Base-by-base conservation (phyloP, 1,140 invertebrate species). In the Zophobas atratus region DNA sequence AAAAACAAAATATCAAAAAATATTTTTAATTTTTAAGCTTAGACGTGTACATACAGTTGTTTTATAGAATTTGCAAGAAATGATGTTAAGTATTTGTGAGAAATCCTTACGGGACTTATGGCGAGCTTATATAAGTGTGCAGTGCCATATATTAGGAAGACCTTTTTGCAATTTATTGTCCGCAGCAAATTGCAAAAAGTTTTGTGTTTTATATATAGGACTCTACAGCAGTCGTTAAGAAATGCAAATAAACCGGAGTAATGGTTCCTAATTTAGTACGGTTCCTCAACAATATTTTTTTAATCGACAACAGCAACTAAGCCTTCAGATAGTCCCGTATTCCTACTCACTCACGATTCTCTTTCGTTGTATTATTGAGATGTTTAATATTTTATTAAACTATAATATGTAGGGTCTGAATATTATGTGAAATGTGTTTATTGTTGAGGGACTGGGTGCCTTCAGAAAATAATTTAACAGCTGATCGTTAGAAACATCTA, bases 361-460 rank as follows among this genome's bases (percentile, higher is more conserved):
- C 35, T 39, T 63, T 63, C 36, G 35, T 63, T 63, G 49, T 2
- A 32, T 51, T 51, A 39, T 63, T 67, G 32, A 4, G 33, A 67
- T 67, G 5, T 63, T 63, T 6, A 43, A 60, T 67, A n/a, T 41
- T 67, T 43, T n/a, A 51, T 51, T 51, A 51, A 51, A 20, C 20
- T 20, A 20, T 20, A 20, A 6, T 73, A 51, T 51, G 67, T 79
- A 79, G 75, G 75, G 77, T 78, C 53, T 71, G 57, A 80, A 71
- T 60, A 38, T 60, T 43, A 49, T 20, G 8, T 71, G 46, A 53
- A 75, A 77, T 77, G 73, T 77, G 48, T 77, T 76, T 82, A 84
- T 85, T 86, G 85, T 86, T 86, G 85, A 84, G 84, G 85, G 81
- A 84, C 84, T 85, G 84, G 85, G 85, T 86, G 85, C 85, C 85